phyloP scores from a whole-genome alignment of 2,888 invertebrate genomes.

The Colletes collaris region DNA sequence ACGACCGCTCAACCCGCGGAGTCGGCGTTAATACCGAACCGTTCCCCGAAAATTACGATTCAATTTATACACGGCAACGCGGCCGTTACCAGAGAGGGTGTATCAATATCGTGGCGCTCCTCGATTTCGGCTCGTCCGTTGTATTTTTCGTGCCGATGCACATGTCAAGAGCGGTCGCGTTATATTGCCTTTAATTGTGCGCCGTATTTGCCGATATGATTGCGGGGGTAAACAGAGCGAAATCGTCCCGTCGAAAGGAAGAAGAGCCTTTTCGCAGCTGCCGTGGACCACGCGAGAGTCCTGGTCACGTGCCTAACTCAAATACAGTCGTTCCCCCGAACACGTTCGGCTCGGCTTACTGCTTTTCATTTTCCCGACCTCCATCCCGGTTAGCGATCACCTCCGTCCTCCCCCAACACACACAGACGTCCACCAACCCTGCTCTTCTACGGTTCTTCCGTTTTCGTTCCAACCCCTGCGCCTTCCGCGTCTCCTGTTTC shows the following conservation, averaged over 20 bases:
- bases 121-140: conserved; percentile 2
- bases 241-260: conserved; percentile 40
- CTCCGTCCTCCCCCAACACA: no score
- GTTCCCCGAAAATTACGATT: conserved; percentile 48
- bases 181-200: conserved; percentile 72
- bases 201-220: conserved; percentile 70
- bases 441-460: conserved; percentile 19
- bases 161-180: conserved; percentile 67
- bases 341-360: conserved; percentile 72
- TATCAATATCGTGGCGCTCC: conserved; percentile 12
- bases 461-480: conserved; percentile 35
- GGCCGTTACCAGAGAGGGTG: conserved; percentile 1
- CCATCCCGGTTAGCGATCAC: not conserved
- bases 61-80: conserved; percentile 44
- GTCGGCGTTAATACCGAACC: conserved; percentile 11
- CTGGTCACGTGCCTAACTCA: conserved; percentile 75
- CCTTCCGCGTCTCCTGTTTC: conserved; percentile 19
- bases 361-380: conserved; percentile 74
- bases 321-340: conserved; percentile 70
- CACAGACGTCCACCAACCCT: not conserved
- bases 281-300: conserved; percentile 58
- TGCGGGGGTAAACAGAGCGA: conserved; percentile 66
- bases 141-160: conserved; percentile 66
- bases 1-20: conserved; percentile 13
- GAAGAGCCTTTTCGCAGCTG: conserved; percentile 74